Percentiles rank a stretch among this genome's conserved stretches.
Conservation (phyloP, 2,797 vertebrate genomes). For the Anguilla obscura region DNA sequence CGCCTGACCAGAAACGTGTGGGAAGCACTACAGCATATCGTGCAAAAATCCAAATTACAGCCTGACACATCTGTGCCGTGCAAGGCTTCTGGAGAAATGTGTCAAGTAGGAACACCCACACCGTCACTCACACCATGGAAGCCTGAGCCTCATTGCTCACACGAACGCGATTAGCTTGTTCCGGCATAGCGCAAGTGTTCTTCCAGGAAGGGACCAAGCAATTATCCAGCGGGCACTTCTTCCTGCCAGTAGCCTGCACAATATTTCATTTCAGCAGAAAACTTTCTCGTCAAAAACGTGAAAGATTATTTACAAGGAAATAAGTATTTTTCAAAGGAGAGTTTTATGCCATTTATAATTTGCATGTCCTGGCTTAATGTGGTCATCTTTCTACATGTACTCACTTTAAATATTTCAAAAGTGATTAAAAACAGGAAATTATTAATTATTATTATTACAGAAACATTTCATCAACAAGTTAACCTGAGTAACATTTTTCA, state of each 20-base stretch:
- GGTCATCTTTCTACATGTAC: constrained; percentile 20
- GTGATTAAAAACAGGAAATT: background rate
- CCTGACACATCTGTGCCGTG: constrained; percentile 58
- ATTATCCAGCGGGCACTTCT: background rate
- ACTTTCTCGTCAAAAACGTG: background rate
- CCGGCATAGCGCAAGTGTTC: constrained; percentile 59
- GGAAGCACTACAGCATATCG: constrained; percentile 54
- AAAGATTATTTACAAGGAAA: constrained; percentile 34
- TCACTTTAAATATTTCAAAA: background rate
- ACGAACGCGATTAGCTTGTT: constrained; percentile 64
- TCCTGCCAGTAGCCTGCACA: constrained; percentile 11
- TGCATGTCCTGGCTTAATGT: constrained; percentile 60
- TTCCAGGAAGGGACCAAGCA: background rate
- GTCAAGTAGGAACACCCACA: constrained; percentile 62
- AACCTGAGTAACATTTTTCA: constrained; percentile 31
- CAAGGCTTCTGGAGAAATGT: constrained; percentile 53
- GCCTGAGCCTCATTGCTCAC: background rate
- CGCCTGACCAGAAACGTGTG: constrained; percentile 38
- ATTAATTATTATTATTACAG: too few relatives aligned
- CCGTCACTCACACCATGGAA: constrained; percentile 54
- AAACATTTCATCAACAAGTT: constrained; percentile 16
- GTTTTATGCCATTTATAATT: constrained; percentile 60
- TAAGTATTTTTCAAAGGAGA: constrained; percentile 11
- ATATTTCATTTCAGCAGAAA: background rate
- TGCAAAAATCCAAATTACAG: constrained; percentile 62